A percentile compares a stretch with the other conserved stretches of the same genome.
Conservation (phyloP, 2,113 vertebrate genomes). For the Nyctibius bracteatus region DNA sequence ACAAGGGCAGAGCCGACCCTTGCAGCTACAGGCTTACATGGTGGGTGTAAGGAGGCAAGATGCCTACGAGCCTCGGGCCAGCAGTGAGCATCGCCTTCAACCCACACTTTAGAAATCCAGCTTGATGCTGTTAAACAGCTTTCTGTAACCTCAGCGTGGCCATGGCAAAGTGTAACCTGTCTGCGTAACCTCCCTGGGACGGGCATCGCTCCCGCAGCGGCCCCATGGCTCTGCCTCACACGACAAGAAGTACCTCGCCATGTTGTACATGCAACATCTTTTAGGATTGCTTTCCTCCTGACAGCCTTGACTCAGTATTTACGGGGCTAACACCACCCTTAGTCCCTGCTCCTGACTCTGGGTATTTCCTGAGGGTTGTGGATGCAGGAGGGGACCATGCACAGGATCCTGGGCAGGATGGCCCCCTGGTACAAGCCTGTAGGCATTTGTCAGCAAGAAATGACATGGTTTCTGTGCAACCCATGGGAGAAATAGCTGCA, state of each 20-base stretch:
- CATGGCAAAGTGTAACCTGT: rapidly evolving
- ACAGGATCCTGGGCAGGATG: rapidly evolving
- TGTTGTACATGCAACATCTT: rapidly evolving
- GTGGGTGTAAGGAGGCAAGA: rapidly evolving
- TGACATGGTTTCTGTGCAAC: not conserved
- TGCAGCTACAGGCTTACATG: rapidly evolving
- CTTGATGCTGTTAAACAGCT: not conserved
- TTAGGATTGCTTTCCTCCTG: rapidly evolving
- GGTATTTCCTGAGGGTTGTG: not conserved
- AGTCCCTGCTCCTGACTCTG: rapidly evolving
- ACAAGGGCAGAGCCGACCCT: rapidly evolving
- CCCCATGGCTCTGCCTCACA: not conserved
- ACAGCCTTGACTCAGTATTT: not conserved
- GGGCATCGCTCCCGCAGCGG: rapidly evolving
- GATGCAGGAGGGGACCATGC: not conserved
- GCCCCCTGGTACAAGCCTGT: not conserved
- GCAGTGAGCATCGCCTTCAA: not conserved
- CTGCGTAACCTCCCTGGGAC: not conserved
- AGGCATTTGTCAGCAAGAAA: not conserved
- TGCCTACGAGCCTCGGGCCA: not conserved
- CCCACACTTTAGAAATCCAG: no score
- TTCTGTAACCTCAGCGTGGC: not conserved
- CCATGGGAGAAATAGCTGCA: not conserved
- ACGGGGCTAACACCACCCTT: rapidly evolving
- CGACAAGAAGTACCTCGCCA: rapidly evolving